phyloP scores from a whole-genome alignment of 30 jellyfish, hydroid and myxozoan genomes.

The Hydractinia symbiolongicarpus region DNA sequence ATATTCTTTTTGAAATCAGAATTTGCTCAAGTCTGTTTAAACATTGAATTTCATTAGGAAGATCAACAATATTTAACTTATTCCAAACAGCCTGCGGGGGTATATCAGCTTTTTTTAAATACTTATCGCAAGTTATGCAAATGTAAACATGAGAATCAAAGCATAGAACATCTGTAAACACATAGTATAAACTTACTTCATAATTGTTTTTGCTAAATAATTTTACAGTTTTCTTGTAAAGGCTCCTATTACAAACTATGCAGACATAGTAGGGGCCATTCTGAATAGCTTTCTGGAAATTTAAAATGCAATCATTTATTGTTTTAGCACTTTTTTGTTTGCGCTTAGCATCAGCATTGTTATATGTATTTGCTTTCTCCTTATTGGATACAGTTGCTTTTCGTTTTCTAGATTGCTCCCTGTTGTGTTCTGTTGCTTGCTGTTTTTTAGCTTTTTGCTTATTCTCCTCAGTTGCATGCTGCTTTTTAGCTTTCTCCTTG shows the following conservation, averaged over 20 bases:
- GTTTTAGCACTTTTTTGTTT: background rate
- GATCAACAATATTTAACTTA: background rate
- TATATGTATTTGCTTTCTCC: no score
- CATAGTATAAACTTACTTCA: background rate
- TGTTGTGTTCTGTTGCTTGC: background rate
- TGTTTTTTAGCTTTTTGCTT: conserved; percentile 1
- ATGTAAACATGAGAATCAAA: background rate
- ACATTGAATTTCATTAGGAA: background rate
- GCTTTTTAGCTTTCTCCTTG: no score
- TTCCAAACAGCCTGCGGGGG: conserved; percentile 1
- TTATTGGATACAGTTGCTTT: no score
- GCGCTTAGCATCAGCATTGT: no score
- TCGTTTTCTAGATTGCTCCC: background rate
- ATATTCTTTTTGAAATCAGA: no score
- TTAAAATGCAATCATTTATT: background rate
- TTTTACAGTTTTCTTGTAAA: background rate
- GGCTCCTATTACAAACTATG: background rate
- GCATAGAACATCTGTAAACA: background rate
- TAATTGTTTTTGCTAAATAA: background rate
- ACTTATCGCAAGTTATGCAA: conserved; percentile 8
- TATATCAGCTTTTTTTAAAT: background rate
- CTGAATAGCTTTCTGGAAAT: background rate
- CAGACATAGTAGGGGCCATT: background rate
- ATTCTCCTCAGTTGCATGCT: background rate
- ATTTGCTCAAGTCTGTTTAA: background rate